Evolutionary conservation across 2,113 vertebrate species (phyloP).

Genomic region (Amblyopsis rosae): DNA sequence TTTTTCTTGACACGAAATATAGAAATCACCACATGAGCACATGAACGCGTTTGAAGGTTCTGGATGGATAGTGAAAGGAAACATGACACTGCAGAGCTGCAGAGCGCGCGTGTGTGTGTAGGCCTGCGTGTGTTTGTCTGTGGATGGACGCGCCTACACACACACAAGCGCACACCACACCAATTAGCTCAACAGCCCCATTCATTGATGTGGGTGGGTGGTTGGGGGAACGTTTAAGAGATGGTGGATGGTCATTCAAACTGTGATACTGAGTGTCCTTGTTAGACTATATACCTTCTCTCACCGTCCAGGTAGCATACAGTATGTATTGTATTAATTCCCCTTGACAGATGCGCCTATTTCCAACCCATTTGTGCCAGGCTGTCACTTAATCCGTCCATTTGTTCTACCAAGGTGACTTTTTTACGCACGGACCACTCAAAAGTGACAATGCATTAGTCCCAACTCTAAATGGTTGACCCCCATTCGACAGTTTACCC

Average conservation of each 20-base stretch:
- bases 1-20: constrained; percentile 45
- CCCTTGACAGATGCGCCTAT: constrained; percentile 35
- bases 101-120: constrained; percentile 18
- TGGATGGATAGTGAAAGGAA: constrained; percentile 35
- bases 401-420: constrained; percentile 77
- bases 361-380: constrained; percentile 56
- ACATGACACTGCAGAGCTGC: constrained; percentile 62
- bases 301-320: constrained; percentile 13
- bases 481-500: not conserved
- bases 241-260: constrained; percentile 38
- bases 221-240: constrained; percentile 34
- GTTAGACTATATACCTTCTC: constrained; percentile 40
- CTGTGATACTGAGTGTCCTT: constrained; percentile 59
- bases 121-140: constrained; percentile 27
- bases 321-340: constrained; percentile 3
- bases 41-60: constrained; percentile 25
- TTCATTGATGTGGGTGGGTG: constrained; percentile 29
- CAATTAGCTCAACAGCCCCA: constrained; percentile 35
- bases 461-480: not conserved
- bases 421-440: constrained; percentile 58
- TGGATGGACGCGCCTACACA: no score
- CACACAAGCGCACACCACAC: constrained; percentile 29
- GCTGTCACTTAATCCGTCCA: constrained; percentile 62
- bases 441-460: constrained; percentile 25
- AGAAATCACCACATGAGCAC: constrained; percentile 31